phyloP scores from a whole-genome alignment of 2,888 invertebrate genomes.

The Hartigia nigra region DNA sequence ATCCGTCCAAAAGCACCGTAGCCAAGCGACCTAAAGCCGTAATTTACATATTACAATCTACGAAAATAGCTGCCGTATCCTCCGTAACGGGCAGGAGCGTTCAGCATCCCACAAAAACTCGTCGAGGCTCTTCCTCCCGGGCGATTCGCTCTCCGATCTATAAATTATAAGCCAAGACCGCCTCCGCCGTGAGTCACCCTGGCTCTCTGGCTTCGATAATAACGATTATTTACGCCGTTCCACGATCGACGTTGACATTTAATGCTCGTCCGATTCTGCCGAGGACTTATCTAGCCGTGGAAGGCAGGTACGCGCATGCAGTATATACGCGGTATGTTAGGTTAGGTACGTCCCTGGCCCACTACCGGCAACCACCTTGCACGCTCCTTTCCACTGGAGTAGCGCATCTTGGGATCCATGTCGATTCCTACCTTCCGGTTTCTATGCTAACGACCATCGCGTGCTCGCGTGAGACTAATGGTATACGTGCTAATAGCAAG shows the following conservation, averaged over 20 bases:
- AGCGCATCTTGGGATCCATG: not conserved
- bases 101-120: conserved; percentile 51
- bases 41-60: conserved; percentile 47
- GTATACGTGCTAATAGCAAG: conserved; percentile 19
- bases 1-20: not conserved
- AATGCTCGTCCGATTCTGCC: conserved; percentile 38
- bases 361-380: not conserved
- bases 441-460: conserved; percentile 35
- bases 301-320: conserved; percentile 12
- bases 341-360: not conserved
- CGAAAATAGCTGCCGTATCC: conserved; percentile 25
- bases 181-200: conserved; percentile 29
- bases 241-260: conserved; percentile 59
- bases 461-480: conserved; percentile 50
- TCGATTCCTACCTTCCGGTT: not conserved
- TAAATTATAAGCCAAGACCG: conserved; percentile 55
- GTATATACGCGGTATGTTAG: not conserved
- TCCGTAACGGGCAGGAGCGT: conserved; percentile 38
- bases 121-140: conserved; percentile 50
- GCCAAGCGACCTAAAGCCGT: not conserved
- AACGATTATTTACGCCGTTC: conserved; percentile 59
- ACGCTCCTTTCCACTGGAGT: not conserved
- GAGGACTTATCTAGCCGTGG: conserved; percentile 9
- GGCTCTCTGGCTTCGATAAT: conserved; percentile 49
- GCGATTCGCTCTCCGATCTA: conserved; percentile 54